Percentiles rank a stretch among this genome's conserved stretches.
phyloP scores from a whole-genome alignment of 2,113 vertebrate species.

The Ptilorrhoa leucosticta region DNA sequence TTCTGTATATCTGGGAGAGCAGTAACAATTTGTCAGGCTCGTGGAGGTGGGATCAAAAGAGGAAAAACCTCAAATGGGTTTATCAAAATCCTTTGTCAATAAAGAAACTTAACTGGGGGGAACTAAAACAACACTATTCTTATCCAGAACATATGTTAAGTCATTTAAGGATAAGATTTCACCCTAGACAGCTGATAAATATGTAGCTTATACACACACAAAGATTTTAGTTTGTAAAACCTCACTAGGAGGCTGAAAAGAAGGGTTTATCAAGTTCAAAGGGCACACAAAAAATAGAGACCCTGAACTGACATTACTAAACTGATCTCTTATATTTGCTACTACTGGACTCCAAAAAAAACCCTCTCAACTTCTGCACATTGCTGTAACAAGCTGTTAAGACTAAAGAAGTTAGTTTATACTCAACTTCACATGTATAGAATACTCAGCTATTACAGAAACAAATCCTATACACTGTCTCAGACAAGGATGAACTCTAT shows the following conservation, averaged over 20 bases:
- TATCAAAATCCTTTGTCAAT: conserved; percentile 17
- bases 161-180: background rate
- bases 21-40: background rate
- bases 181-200: background rate
- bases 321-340: background rate
- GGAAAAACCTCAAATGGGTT: background rate
- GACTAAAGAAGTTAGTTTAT: background rate
- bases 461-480: background rate
- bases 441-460: background rate
- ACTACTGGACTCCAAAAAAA: background rate
- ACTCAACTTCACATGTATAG: background rate
- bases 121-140: background rate
- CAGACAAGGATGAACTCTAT: background rate
- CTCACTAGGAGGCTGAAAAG: background rate
- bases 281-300: background rate
- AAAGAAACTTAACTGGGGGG: conserved; percentile 26
- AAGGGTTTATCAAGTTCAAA: background rate
- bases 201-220: background rate
- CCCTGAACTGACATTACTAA: background rate
- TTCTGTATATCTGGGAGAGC: background rate
- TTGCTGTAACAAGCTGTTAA: background rate
- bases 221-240: background rate
- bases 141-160: background rate
- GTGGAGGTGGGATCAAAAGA: background rate
- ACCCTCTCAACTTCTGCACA: background rate